These are phyloP conservation scores for Anoplopoma fimbria DNA, from an alignment of 2,113 vertebrate species.

Conservation along the genomic window DNA sequence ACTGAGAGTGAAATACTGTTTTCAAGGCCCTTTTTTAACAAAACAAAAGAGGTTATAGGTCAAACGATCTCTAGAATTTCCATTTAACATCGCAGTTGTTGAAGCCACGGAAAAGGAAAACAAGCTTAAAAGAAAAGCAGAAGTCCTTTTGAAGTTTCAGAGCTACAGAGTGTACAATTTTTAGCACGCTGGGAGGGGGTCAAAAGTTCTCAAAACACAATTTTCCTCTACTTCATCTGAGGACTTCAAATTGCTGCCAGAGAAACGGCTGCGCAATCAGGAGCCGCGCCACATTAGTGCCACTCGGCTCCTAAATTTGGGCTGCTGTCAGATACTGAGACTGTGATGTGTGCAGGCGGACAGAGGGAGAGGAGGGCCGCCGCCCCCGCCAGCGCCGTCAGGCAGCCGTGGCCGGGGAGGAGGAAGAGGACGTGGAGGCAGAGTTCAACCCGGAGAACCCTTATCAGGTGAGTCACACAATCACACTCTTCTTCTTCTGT, in stretches of 20 bases:
- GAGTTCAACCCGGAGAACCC: slow-evolving; percentile 91
- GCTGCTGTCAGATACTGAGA: slow-evolving; percentile 60
- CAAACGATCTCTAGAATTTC: slow-evolving; percentile 48
- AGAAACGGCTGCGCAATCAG: slow-evolving; percentile 41
- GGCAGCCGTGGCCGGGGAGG: slow-evolving; percentile 58
- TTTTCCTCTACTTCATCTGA: slow-evolving; percentile 50
- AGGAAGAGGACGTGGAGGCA: slow-evolving; percentile 77
- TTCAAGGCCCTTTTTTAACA: slow-evolving; percentile 9
- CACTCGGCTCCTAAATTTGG: slow-evolving; percentile 54
- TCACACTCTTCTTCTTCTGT: neutral
- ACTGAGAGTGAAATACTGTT: neutral
- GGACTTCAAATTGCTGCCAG: slow-evolving; percentile 48
- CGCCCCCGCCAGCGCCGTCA: slow-evolving; percentile 83
- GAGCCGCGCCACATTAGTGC: slow-evolving; percentile 48
- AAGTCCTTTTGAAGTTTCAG: slow-evolving; percentile 52
- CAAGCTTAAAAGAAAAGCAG: slow-evolving; percentile 46
- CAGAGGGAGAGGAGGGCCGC: slow-evolving; percentile 87
- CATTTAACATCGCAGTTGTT: slow-evolving; percentile 55
- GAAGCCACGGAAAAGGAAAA: slow-evolving; percentile 25
- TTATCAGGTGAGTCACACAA: slow-evolving; percentile 87
- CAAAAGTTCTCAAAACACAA: slow-evolving; percentile 62
- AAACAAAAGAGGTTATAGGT: slow-evolving; percentile 50
- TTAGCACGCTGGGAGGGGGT: slow-evolving; percentile 42
- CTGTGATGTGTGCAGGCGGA: slow-evolving; percentile 82
- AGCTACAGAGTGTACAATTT: slow-evolving; percentile 40